Percentiles rank a stretch among this genome's conserved stretches.
phyloP scores from a whole-genome alignment of 2,888 invertebrate genomes.

The Eudemis profundana region DNA sequence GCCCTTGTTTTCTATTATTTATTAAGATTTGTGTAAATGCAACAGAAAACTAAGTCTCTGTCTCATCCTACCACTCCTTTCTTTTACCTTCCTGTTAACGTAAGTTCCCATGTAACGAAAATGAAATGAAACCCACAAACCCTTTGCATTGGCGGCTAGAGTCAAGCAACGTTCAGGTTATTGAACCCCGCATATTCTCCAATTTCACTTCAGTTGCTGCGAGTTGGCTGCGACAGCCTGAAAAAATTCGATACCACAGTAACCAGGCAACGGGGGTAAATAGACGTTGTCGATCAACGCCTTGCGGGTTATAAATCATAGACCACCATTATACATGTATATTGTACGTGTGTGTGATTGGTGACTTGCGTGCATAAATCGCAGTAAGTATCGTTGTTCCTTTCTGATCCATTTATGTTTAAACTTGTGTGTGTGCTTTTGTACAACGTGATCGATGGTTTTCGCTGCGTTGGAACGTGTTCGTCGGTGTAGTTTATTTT shows the following conservation, averaged over 20 bases:
- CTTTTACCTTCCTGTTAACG: too few relatives aligned
- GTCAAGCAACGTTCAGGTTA: not conserved
- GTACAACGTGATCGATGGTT: slow-evolving; percentile 13
- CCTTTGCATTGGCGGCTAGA: too few relatives aligned
- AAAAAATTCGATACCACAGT: slow-evolving; percentile 38
- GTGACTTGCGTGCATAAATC: slow-evolving; percentile 42
- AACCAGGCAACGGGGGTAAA: slow-evolving; percentile 29
- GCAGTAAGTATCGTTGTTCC: slow-evolving; percentile 28
- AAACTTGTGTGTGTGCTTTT: slow-evolving; percentile 28
- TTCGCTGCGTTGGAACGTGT: not conserved
- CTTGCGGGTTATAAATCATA: slow-evolving; percentile 37
- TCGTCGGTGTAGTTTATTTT: not conserved
- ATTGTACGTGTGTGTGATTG: slow-evolving; percentile 28
- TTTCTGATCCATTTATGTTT: slow-evolving; percentile 28
- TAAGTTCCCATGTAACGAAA: too few relatives aligned
- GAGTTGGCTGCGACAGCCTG: slow-evolving; percentile 4
- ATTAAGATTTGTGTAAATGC: too few relatives aligned
- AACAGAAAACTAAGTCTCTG: too few relatives aligned
- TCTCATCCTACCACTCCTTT: too few relatives aligned
- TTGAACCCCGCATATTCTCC: not conserved
- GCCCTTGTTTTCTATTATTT: too few relatives aligned
- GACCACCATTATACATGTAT: slow-evolving; percentile 36
- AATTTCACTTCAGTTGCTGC: slow-evolving; percentile 3
- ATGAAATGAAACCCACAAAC: too few relatives aligned
- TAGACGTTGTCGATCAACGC: slow-evolving; percentile 36